Base-by-base conservation (phyloP, 2,888 invertebrate genomes). In the Oscheius sp. region DNA sequence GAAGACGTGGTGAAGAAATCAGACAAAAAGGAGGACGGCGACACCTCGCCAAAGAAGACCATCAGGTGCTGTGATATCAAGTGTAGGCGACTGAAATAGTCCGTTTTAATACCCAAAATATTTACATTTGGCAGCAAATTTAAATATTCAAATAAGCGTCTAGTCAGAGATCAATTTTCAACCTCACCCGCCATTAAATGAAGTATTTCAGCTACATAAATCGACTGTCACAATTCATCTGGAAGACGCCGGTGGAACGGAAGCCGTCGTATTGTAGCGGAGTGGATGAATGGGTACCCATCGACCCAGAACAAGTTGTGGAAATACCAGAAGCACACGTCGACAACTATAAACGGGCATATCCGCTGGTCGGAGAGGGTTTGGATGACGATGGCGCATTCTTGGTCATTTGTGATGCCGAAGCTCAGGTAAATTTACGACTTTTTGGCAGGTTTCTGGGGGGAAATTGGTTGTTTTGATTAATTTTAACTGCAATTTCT, bases 311-410 rank as follows among this genome's bases (percentile, higher is more conserved):
- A 1, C 73, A 41, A 18, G 73, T 80, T 23, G 77, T 72, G 27
- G 75, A 77, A 49, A 53, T 80, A 18, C 80, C 80, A 13, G 25
- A 72, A 29, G 75, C 74, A 16, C 43, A 29, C 1, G 18, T 75
- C 5, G 58, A 53, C 13, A 64, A 59, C 16, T 80, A 80, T 52
- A 76, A 76, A 46, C 78, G 76, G 69, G 78, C 77, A n/a, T 76
- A 80, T 59, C 80, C 80, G 9, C 53, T 64, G 1, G 27, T 73
- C 16, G 66, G 69, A 21, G 58, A 56, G n/a, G 69, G 56, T 56
- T 41, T 69, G 58, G 29, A 43, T 13, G 35, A 69, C 21, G 56
- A 69, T 25, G 69, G 69, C 1, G 18, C 45, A 13, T 69, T 69
- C 18, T 12, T 43, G 5, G 69, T 69, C 43, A 35, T 69, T 23